Conservation (phyloP, 2,888 invertebrate species). For the Syritta pipiens region DNA sequence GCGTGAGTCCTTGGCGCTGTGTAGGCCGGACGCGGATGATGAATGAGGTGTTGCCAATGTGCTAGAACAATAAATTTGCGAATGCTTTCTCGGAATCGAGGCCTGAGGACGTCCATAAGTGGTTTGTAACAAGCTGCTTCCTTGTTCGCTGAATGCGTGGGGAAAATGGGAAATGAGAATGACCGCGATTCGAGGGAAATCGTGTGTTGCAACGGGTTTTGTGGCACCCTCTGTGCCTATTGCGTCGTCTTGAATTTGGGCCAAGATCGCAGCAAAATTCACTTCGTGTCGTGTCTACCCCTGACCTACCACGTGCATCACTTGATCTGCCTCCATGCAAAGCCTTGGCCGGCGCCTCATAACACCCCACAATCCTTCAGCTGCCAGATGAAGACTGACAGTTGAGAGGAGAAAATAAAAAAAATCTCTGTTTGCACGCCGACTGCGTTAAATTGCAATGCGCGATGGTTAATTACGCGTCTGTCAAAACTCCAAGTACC, state of each 20-base stretch:
- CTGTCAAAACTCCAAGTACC: constrained; percentile 52
- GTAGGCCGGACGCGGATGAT: constrained; percentile 31
- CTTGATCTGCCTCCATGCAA: no score
- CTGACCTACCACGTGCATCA: no score
- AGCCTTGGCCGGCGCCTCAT: no score
- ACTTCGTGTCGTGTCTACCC: no score
- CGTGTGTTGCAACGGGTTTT: no score
- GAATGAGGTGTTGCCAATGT: constrained; percentile 59
- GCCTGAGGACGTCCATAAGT: constrained; percentile 39
- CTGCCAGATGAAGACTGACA: constrained; percentile 19
- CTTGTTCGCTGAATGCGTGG: no score
- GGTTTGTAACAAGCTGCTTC: constrained; percentile 37
- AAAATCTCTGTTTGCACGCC: constrained; percentile 2
- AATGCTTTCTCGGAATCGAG: constrained; percentile 38
- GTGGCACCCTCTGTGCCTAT: no score
- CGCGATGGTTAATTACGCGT: constrained; percentile 54
- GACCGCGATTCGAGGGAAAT: no score
- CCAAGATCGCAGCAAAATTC: no score
- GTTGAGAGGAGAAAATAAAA: constrained; percentile 17
- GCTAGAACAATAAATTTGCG: constrained; percentile 57
- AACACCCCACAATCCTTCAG: constrained; percentile 23
- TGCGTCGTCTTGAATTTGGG: no score
- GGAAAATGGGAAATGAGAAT: no score
- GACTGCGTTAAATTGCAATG: constrained; percentile 13
- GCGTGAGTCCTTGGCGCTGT: constrained; percentile 31